A percentile compares a stretch with the other conserved stretches of the same genome.
These are phyloP conservation scores for Allacma fusca DNA, from an alignment of 2,888 invertebrate genomes.

Conservation along the genomic window DNA sequence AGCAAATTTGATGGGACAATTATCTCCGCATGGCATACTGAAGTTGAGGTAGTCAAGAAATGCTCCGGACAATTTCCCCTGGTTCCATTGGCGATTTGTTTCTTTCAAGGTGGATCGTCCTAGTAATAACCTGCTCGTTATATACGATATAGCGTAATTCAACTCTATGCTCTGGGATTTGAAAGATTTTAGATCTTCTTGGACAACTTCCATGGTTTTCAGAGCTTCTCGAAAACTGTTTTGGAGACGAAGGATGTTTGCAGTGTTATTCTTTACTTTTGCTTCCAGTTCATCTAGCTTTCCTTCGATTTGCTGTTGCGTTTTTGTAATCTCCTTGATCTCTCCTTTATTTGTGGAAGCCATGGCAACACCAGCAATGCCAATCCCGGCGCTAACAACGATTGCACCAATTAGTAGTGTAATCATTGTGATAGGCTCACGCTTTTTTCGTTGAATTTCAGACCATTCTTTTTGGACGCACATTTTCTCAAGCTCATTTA, in stretches of 20 bases:
- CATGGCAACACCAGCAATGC: too few species aligned
- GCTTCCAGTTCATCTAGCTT: neutral
- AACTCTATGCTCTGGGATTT: neutral
- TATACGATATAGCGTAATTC: neutral
- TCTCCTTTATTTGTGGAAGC: too few species aligned
- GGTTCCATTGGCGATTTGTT: neutral
- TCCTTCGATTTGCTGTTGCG: neutral
- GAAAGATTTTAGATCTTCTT: neutral
- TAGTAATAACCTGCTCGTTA: neutral
- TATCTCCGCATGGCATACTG: slow-evolving; percentile 22
- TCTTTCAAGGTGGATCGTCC: neutral
- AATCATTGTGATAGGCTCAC: neutral
- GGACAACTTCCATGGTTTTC: neutral
- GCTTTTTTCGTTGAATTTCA: too few species aligned
- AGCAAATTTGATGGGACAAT: slow-evolving; percentile 19
- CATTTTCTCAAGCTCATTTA: neutral
- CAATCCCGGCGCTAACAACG: slow-evolving; percentile 1
- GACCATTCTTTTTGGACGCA: neutral
- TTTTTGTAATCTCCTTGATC: too few species aligned
- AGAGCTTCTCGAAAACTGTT: neutral
- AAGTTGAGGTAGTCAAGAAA: slow-evolving; percentile 26
- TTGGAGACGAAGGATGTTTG: neutral
- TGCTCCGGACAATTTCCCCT: neutral
- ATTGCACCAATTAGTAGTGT: neutral
- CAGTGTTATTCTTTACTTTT: neutral